These are phyloP conservation scores for Marmota monax DNA, from an alignment of 2,113 vertebrate genomes.

Conservation along the genomic window DNA sequence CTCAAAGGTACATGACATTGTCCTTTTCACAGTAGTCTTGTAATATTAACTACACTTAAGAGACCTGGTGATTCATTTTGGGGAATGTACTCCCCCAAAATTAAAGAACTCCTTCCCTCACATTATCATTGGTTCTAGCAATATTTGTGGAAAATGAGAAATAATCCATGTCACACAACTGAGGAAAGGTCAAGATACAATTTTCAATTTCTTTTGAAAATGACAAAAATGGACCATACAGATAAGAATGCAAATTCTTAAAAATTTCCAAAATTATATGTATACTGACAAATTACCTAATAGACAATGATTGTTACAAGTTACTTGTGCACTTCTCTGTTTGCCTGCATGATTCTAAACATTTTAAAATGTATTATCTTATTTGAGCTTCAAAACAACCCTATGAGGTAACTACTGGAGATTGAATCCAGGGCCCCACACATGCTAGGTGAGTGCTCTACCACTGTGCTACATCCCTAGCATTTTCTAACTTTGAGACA, in stretches of 20 bases:
- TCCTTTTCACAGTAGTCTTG: neutral
- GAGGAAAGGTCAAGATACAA: neutral
- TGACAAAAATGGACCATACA: neutral
- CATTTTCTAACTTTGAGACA: neutral
- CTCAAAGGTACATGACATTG: neutral
- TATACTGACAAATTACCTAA: neutral
- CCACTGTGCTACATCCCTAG: neutral
- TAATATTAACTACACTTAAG: neutral
- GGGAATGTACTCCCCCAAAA: neutral
- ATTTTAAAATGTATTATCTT: conserved; percentile 19
- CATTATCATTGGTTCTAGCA: neutral
- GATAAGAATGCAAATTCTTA: neutral
- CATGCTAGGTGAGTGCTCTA: neutral
- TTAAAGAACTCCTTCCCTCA: neutral
- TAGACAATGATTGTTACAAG: neutral
- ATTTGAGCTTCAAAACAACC: conserved; percentile 38
- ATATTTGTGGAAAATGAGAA: conserved; percentile 25
- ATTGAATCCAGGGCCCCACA: too few relatives aligned
- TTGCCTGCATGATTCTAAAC: neutral
- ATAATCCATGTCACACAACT: neutral
- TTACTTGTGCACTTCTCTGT: neutral
- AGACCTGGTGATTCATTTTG: neutral
- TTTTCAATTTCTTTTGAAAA: neutral
- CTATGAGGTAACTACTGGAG: neutral
- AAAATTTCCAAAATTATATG: conserved; percentile 1